Evolutionary conservation across 2,113 vertebrate genomes (phyloP).

Genomic region (Mobula hypostoma): DNA sequence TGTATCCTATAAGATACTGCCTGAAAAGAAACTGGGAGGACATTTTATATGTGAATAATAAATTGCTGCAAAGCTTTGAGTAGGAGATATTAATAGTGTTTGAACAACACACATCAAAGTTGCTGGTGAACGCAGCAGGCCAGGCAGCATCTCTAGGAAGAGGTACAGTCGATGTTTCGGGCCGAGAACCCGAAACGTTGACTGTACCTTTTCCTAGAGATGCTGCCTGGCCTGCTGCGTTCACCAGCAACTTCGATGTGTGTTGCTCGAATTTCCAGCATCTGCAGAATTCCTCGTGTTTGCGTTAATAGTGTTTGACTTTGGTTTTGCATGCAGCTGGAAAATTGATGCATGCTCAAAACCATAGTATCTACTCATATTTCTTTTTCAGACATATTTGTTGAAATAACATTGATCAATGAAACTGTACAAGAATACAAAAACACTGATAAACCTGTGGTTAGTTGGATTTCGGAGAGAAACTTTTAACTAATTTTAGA

Average conservation of each 20-base stretch:
- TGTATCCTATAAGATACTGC: too few relatives aligned
- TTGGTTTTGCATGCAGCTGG: neutral
- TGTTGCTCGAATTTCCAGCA: too few relatives aligned
- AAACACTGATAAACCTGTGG: neutral
- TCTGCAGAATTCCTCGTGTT: too few relatives aligned
- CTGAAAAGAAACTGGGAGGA: neutral
- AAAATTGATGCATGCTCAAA: neutral
- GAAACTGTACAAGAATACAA: neutral
- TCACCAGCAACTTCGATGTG: too few relatives aligned
- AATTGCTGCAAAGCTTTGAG: neutral
- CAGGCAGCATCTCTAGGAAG: too few relatives aligned
- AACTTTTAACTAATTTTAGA: neutral
- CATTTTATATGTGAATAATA: conserved; percentile 6
- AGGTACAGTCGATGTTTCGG: too few relatives aligned
- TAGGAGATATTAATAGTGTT: neutral
- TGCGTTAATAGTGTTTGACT: neutral
- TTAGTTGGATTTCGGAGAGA: neutral
- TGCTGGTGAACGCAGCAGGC: too few relatives aligned
- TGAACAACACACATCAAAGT: too few relatives aligned
- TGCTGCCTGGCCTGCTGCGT: too few relatives aligned
- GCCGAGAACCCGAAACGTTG: too few relatives aligned
- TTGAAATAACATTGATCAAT: neutral
- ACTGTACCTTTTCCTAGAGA: too few relatives aligned
- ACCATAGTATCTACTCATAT: neutral
- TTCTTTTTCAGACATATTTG: neutral